Percentiles rank a stretch among this genome's conserved stretches.
These are phyloP conservation scores for Hypothenemus hampei DNA, from an alignment of 1,140 invertebrate species.

Conservation along the genomic window DNA sequence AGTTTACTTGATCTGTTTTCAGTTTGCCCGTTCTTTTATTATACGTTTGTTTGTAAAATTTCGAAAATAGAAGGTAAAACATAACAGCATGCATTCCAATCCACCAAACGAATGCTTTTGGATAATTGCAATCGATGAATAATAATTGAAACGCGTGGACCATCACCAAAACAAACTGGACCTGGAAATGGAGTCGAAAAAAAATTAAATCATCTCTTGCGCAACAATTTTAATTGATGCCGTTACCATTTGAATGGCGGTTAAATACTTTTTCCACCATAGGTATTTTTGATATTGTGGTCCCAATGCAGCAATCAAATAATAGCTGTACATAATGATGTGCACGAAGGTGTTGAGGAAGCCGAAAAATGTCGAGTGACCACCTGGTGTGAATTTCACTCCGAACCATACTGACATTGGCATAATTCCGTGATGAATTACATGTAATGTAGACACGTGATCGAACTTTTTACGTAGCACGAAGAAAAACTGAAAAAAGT, in stretches of 20 bases:
- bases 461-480: conserved; percentile 89
- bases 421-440: conserved; percentile 96
- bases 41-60: conserved; percentile 89
- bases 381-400: conserved; percentile 85
- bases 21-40: conserved; percentile 12
- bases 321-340: conserved; percentile 86
- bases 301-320: conserved; percentile 79
- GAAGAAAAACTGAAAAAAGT: conserved; percentile 81
- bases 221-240: too few species aligned
- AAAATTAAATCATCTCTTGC: too few species aligned
- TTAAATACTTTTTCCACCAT: conserved; percentile 93
- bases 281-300: conserved; percentile 76
- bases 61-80: conserved; percentile 88
- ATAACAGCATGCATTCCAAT: conserved; percentile 85
- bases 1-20: not conserved
- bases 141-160: conserved; percentile 78
- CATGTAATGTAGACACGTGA: conserved; percentile 89
- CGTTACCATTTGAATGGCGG: conserved; percentile 80
- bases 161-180: conserved; percentile 76
- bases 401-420: conserved; percentile 96
- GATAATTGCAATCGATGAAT: conserved; percentile 82
- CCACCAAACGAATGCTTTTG: conserved; percentile 78
- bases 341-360: conserved; percentile 82
- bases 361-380: conserved; percentile 79
- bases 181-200: conserved; percentile 46